phyloP scores from a whole-genome alignment of 2,113 vertebrate genomes.

The Pachypanchax playfairii region DNA sequence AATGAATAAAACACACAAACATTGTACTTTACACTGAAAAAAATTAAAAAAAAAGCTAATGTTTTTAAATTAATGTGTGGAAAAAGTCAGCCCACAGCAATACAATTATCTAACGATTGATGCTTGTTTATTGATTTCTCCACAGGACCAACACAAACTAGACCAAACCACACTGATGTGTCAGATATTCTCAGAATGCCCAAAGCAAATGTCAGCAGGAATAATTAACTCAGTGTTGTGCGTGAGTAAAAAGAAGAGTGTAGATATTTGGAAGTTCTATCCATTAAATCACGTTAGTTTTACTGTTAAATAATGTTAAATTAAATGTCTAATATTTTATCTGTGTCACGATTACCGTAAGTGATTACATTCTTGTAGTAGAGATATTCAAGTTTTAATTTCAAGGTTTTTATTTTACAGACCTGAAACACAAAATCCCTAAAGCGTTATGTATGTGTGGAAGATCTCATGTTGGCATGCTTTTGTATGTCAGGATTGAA shows the following conservation, averaged over 20 bases:
- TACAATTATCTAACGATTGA: constrained; percentile 56
- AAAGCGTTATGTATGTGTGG: too few relatives aligned
- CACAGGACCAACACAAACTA: constrained; percentile 46
- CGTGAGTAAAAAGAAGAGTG: background rate
- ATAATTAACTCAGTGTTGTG: constrained; percentile 56
- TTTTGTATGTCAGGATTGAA: background rate
- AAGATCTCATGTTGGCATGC: background rate
- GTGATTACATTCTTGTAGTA: too few relatives aligned
- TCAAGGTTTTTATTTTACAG: too few relatives aligned
- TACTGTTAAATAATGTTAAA: too few relatives aligned
- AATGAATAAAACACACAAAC: constrained; percentile 11
- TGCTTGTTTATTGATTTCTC: constrained; percentile 64
- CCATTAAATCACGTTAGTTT: too few relatives aligned
- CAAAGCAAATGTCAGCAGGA: constrained; percentile 59
- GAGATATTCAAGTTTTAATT: too few relatives aligned
- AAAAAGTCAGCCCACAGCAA: constrained; percentile 45
- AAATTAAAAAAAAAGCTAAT: constrained; percentile 10
- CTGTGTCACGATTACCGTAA: too few relatives aligned
- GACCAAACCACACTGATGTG: constrained; percentile 52
- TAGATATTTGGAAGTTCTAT: constrained; percentile 6
- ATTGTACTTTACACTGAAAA: background rate
- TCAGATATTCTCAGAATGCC: constrained; percentile 61
- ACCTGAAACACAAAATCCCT: too few relatives aligned
- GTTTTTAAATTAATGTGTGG: constrained; percentile 26
- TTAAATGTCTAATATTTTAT: too few relatives aligned